Percentiles rank a stretch among this genome's conserved stretches.
These are phyloP conservation scores for Callochromis pleurospilus DNA, from an alignment of 2,113 vertebrate species.

Conservation along the genomic window DNA sequence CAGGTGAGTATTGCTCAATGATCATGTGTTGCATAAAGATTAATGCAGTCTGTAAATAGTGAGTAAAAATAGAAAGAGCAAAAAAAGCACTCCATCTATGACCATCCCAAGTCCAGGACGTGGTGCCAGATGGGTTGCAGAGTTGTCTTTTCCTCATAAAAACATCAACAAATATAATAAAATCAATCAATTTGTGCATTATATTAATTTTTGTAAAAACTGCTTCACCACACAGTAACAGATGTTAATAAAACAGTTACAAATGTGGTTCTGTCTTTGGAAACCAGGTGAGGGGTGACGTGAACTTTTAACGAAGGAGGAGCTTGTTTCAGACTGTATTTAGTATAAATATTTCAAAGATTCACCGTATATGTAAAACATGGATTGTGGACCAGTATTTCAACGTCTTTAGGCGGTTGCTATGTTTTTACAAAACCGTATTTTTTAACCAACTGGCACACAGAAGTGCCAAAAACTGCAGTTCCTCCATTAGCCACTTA, in stretches of 20 bases:
- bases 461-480: not conserved
- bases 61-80: not conserved
- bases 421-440: not conserved
- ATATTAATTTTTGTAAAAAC: not conserved
- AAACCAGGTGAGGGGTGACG: not conserved
- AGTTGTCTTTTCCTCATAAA: not conserved
- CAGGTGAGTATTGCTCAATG: conserved; percentile 67
- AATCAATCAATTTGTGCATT: not conserved
- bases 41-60: not conserved
- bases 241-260: not conserved
- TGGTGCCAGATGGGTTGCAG: not conserved
- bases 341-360: not conserved
- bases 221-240: not conserved
- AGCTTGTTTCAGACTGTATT: not conserved
- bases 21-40: not conserved
- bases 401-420: not conserved
- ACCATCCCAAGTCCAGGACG: not conserved
- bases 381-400: not conserved
- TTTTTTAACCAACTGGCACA: not conserved
- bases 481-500: not conserved
- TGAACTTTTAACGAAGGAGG: not conserved
- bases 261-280: not conserved
- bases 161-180: not conserved
- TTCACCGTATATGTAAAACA: not conserved
- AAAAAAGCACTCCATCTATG: not conserved